These are phyloP conservation scores for Hippocampus guttulatus DNA, from an alignment of 2,113 vertebrate genomes.

Conservation along the genomic window DNA sequence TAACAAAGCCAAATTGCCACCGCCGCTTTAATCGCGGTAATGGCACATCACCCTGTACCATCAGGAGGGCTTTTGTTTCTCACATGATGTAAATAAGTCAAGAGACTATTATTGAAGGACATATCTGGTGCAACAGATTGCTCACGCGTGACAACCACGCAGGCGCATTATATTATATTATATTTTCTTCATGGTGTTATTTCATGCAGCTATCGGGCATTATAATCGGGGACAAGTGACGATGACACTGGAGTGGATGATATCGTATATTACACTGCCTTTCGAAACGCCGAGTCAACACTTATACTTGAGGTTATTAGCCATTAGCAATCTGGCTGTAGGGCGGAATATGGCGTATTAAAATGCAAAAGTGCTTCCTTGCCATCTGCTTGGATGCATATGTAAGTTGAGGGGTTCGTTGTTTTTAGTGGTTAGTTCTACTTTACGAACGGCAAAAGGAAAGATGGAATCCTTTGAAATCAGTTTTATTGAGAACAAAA, in stretches of 20 bases:
- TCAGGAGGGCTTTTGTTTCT: neutral
- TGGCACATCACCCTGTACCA: neutral
- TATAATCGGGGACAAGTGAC: neutral
- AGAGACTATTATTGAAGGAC: neutral
- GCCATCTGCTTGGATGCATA: constrained; percentile 46
- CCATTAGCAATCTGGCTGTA: constrained; percentile 39
- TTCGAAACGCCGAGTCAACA: constrained; percentile 26
- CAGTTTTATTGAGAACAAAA: no score
- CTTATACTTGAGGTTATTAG: constrained; percentile 36
- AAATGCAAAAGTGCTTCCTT: constrained; percentile 17
- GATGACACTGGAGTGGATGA: constrained; percentile 13
- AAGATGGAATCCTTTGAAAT: no score
- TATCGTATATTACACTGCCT: constrained; percentile 16
- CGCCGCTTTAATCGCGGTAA: neutral
- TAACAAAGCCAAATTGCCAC: neutral
- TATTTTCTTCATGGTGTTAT: neutral
- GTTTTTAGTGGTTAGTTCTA: no score
- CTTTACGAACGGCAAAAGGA: no score
- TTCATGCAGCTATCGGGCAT: neutral
- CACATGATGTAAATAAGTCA: neutral
- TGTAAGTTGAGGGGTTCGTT: no score
- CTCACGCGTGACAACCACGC: neutral
- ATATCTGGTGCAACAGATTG: neutral
- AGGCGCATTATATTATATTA: neutral
- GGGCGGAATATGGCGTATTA: constrained; percentile 9